phyloP scores from a whole-genome alignment of 2,797 vertebrate genomes.

The Craterocephalus amniculus region DNA sequence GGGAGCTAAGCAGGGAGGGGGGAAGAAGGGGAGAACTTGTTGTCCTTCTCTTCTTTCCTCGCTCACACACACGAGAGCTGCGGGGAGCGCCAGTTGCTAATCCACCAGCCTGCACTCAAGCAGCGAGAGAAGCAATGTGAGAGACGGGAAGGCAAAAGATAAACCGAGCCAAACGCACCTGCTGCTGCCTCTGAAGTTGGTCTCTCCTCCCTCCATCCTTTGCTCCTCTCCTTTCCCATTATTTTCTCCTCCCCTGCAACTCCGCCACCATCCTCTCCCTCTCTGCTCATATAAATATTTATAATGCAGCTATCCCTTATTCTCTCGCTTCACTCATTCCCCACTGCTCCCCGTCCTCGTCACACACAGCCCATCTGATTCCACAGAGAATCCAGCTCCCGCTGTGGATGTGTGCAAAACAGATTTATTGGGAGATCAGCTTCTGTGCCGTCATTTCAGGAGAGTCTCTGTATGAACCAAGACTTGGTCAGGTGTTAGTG shows the following conservation, averaged over 20 bases:
- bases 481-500: conserved; percentile 35
- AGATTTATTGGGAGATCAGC: conserved; percentile 44
- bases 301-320: conserved; percentile 65
- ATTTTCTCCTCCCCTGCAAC: conserved; percentile 47
- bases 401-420: conserved; percentile 61
- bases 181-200: conserved; percentile 66
- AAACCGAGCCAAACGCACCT: conserved; percentile 64
- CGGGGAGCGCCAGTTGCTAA: conserved; percentile 62
- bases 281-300: conserved; percentile 78
- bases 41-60: conserved; percentile 41
- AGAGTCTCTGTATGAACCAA: conserved; percentile 24
- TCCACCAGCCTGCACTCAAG: conserved; percentile 60
- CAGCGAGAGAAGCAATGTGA: conserved; percentile 57
- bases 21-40: conserved; percentile 47
- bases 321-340: conserved; percentile 30
- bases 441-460: conserved; percentile 30
- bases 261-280: conserved; percentile 48
- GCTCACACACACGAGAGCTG: conserved; percentile 36
- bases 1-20: conserved; percentile 24
- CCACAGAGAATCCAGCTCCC: conserved; percentile 49
- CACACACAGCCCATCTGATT: conserved; percentile 13
- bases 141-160: conserved; percentile 63
- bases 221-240: conserved; percentile 20
- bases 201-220: conserved; percentile 40
- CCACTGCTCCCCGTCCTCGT: conserved; percentile 27